These are phyloP conservation scores for Oxyteleia sp. DNA, from an alignment of 2,888 invertebrate species.

Conservation along the genomic window DNA sequence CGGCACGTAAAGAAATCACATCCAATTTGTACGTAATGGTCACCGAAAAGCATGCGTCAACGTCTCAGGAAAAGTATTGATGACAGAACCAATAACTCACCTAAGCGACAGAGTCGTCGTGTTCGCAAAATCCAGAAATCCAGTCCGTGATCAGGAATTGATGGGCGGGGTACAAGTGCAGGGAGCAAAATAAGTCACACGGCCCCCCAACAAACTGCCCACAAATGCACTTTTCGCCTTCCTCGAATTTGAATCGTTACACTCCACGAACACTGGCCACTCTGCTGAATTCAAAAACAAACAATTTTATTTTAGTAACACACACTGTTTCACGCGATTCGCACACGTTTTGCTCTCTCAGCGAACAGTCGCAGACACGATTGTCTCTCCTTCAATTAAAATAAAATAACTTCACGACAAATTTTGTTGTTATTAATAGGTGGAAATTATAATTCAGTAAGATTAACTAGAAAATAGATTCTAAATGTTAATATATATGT, in stretches of 20 bases:
- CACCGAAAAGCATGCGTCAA: slow-evolving; percentile 18
- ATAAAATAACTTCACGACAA: too few species aligned
- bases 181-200: slow-evolving; percentile 55
- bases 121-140: slow-evolving; percentile 47
- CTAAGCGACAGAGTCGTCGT: slow-evolving; percentile 51
- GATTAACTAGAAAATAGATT: too few species aligned
- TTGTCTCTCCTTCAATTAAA: slow-evolving; percentile 43
- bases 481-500: too few species aligned
- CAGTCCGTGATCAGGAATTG: slow-evolving; percentile 29
- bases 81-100: slow-evolving; percentile 40
- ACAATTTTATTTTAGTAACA: slow-evolving; percentile 45
- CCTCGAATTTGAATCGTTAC: slow-evolving; percentile 53
- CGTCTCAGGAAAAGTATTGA: slow-evolving; percentile 2
- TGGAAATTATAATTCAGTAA: too few species aligned
- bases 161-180: slow-evolving; percentile 4
- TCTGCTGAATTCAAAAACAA: slow-evolving; percentile 61
- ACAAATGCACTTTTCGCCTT: slow-evolving; percentile 42
- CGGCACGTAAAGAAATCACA: slow-evolving; percentile 23
- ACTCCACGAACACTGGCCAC: slow-evolving; percentile 69
- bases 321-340: slow-evolving; percentile 45
- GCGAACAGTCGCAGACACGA: slow-evolving; percentile 27
- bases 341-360: slow-evolving; percentile 32
- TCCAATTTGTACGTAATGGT: slow-evolving; percentile 43
- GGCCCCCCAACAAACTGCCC: slow-evolving; percentile 55
- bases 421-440: too few species aligned